Conservation (phyloP, 2,888 invertebrate species). For the Octodonta nipae region DNA sequence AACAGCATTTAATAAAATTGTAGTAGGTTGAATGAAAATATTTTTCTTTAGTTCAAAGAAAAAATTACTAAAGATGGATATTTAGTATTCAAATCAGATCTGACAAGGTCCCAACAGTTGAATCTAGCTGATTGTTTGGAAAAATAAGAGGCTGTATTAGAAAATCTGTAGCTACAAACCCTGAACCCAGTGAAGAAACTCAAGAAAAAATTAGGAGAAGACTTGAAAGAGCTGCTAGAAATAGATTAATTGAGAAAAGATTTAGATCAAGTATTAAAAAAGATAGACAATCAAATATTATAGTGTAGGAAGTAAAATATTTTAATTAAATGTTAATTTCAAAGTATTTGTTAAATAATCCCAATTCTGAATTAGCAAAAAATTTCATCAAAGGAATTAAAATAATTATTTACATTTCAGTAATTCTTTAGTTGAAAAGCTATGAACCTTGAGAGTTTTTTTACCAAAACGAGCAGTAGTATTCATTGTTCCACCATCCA, state of each 20-base stretch:
- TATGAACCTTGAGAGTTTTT: too few species aligned
- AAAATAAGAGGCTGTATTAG: slow-evolving; percentile 67
- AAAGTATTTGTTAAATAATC: too few species aligned
- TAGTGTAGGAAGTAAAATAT: too few species aligned
- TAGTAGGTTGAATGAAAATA: neutral
- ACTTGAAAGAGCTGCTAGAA: slow-evolving; percentile 52
- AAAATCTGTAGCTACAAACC: slow-evolving; percentile 40
- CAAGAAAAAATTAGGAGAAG: slow-evolving; percentile 55
- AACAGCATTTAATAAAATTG: slow-evolving; percentile 2
- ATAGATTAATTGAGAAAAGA: slow-evolving; percentile 58
- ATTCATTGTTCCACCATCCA: too few species aligned
- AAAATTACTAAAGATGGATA: slow-evolving; percentile 76
- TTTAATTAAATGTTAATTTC: too few species aligned
- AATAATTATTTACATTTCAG: too few species aligned
- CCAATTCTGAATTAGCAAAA: too few species aligned
- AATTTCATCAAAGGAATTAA: too few species aligned
- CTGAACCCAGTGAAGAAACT: slow-evolving; percentile 42
- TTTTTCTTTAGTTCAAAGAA: slow-evolving; percentile 47
- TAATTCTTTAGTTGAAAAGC: too few species aligned
- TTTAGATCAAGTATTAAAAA: slow-evolving; percentile 49
- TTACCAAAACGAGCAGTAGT: too few species aligned
- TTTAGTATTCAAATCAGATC: slow-evolving; percentile 75
- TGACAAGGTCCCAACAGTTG: slow-evolving; percentile 78
- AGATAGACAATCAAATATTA: too few species aligned
- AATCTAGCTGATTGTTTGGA: slow-evolving; percentile 88